phyloP scores from a whole-genome alignment of 2,888 invertebrate species.

The Poecilobothrus nobilitatus region DNA sequence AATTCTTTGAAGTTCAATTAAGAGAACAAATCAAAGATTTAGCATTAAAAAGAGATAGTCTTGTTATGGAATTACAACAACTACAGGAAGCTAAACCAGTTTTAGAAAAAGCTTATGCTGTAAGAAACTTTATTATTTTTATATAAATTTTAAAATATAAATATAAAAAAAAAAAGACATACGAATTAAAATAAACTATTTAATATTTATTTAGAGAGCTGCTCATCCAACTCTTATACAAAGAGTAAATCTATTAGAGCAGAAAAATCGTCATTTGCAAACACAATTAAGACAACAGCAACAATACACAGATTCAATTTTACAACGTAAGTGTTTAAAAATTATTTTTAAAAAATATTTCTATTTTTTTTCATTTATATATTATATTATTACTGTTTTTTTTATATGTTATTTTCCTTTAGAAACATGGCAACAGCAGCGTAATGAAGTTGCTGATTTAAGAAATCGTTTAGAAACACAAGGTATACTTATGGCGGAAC shows the following conservation, averaged over 20 bases:
- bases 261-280: constrained; percentile 55
- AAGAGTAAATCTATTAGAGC: constrained; percentile 49
- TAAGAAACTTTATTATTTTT: constrained; percentile 25
- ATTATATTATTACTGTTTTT: constrained; percentile 13
- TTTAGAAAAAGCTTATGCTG: constrained; percentile 43
- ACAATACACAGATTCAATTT: constrained; percentile 53
- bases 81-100: constrained; percentile 44
- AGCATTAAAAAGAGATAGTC: constrained; percentile 40
- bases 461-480: constrained; percentile 47
- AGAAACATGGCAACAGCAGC: constrained; percentile 45
- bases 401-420: constrained; percentile 11
- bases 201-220: constrained; percentile 32
- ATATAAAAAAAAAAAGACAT: not conserved
- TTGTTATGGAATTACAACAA: constrained; percentile 45
- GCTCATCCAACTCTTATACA: constrained; percentile 42
- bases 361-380: not conserved
- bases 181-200: not conserved
- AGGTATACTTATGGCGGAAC: constrained; percentile 44
- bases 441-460: constrained; percentile 44
- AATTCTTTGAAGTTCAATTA: constrained; percentile 40
- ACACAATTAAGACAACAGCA: constrained; percentile 55
- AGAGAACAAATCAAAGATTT: constrained; percentile 42
- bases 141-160: not conserved
- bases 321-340: constrained; percentile 50
- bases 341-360: constrained; percentile 9